These are phyloP conservation scores for Tragulus kanchil DNA, from an alignment of 2,113 vertebrate species.

Conservation along the genomic window DNA sequence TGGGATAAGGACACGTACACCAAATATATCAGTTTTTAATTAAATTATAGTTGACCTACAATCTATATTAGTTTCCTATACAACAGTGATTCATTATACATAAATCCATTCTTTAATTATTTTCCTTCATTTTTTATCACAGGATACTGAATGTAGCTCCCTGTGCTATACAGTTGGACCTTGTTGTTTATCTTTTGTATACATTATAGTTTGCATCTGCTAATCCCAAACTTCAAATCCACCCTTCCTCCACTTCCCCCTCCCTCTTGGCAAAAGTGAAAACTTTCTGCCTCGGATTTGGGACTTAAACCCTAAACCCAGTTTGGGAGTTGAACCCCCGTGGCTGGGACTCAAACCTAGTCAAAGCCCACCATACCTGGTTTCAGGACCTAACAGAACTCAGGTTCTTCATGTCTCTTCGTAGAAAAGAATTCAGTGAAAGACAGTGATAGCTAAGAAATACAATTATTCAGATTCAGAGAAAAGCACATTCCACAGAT, in stretches of 20 bases:
- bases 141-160: neutral
- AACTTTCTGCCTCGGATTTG: no score
- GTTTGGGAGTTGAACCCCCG: no score
- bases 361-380: no score
- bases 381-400: no score
- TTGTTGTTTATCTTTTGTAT: neutral
- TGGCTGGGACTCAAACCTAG: no score
- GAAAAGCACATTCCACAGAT: no score
- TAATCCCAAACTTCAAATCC: neutral
- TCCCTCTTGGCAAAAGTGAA: neutral
- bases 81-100: neutral
- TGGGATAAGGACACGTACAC: neutral
- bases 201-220: neutral
- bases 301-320: no score
- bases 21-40: fast-evolving
- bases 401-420: no score
- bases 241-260: neutral
- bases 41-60: neutral
- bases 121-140: neutral
- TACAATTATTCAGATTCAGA: no score
- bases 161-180: neutral
- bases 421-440: no score
- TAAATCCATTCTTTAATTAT: neutral
- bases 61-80: neutral
- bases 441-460: no score